Conservation (phyloP, 53 echinoderm and acorn worm genomes). For the Echinometra lucunter region DNA sequence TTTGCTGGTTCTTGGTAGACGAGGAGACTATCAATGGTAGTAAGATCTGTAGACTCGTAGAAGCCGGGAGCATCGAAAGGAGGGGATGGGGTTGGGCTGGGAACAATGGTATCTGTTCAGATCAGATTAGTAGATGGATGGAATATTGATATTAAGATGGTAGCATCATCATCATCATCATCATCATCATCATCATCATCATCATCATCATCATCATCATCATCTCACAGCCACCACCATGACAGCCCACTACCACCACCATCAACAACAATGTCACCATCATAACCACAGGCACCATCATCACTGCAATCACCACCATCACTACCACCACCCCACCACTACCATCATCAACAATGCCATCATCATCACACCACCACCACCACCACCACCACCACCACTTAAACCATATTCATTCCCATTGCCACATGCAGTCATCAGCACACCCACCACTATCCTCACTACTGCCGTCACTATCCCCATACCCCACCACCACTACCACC, state of each 20-base stretch:
- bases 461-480: too few species aligned
- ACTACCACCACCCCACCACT: too few species aligned
- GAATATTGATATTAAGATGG: background rate
- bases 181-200: background rate
- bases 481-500: background rate
- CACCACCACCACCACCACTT: too few species aligned
- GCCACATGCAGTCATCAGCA: background rate
- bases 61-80: slow-evolving; percentile 60
- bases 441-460: too few species aligned
- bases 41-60: slow-evolving; percentile 38
- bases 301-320: background rate
- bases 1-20: slow-evolving; percentile 18
- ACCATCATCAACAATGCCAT: too few species aligned
- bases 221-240: slow-evolving; percentile 16
- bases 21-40: slow-evolving; percentile 30
- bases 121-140: background rate
- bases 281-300: background rate
- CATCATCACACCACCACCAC: too few species aligned
- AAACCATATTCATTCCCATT: too few species aligned
- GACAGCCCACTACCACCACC: slow-evolving; percentile 4
- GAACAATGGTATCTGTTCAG: slow-evolving; percentile 38
- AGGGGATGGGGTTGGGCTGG: slow-evolving; percentile 55
- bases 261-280: background rate
- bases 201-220: slow-evolving; percentile 21
- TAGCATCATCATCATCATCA: background rate